Percentiles rank a stretch among this genome's conserved stretches.
phyloP scores from a whole-genome alignment of 2,113 vertebrate genomes.

The Pelobates fuscus region DNA sequence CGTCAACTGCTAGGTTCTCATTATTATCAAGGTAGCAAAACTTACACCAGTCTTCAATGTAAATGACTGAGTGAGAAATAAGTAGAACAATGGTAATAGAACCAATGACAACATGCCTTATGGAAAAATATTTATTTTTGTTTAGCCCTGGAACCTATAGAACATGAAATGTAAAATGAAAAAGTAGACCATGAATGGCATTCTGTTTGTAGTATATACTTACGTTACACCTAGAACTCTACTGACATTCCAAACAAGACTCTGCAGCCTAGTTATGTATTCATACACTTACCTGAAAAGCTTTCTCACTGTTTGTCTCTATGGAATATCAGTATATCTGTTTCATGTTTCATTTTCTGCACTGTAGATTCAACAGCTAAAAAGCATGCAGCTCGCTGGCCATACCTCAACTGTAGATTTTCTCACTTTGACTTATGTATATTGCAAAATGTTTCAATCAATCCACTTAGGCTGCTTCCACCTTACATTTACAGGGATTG shows the following conservation, averaged over 20 bases:
- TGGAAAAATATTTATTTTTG: not conserved
- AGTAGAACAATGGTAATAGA: not conserved
- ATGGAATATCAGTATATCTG: not conserved
- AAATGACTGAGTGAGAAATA: not conserved
- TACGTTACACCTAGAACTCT: not conserved
- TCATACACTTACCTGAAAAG: constrained; percentile 10
- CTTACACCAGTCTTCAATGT: not conserved
- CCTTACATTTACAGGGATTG: not conserved
- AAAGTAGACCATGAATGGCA: not conserved
- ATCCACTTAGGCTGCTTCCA: not conserved
- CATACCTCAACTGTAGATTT: not conserved
- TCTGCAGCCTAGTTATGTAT: not conserved
- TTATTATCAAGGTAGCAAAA: not conserved
- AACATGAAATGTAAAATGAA: not conserved
- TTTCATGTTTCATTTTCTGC: not conserved
- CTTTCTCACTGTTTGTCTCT: not conserved
- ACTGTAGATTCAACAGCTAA: constrained; percentile 12
- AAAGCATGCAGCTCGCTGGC: not conserved
- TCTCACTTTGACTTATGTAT: constrained; percentile 6
- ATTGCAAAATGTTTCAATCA: not conserved
- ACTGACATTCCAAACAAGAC: not conserved
- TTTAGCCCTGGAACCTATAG: not conserved
- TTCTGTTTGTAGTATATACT: not conserved
- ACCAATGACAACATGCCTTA: not conserved
- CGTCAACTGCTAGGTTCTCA: not conserved